These are phyloP conservation scores for Spongilla lacustris DNA, from an alignment of 37 sponge, comb jelly and placozoan genomes.

Conservation along the genomic window DNA sequence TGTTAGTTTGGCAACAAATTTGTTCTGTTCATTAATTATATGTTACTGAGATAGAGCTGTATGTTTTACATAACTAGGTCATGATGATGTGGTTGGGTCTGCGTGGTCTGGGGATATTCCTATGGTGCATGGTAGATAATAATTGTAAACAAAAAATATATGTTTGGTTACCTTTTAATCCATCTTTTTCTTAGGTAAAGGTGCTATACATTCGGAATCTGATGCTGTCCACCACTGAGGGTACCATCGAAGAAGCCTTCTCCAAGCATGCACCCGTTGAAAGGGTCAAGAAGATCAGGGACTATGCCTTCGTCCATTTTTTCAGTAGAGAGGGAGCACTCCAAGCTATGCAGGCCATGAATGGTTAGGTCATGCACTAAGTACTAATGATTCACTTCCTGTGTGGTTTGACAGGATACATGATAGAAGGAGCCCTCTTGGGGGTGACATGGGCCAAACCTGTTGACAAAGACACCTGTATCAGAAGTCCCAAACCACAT, in stretches of 20 bases:
- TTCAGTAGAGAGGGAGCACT: slow-evolving; percentile 78
- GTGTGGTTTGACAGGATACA: slow-evolving; percentile 39
- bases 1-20: too few species aligned
- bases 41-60: too few species aligned
- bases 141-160: too few species aligned
- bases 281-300: slow-evolving; percentile 96
- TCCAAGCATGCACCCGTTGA: slow-evolving; percentile 78
- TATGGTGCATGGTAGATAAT: too few species aligned
- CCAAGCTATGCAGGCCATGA: slow-evolving; percentile 79
- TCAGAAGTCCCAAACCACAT: slow-evolving; percentile 33
- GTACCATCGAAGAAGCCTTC: slow-evolving; percentile 72
- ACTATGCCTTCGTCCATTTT: slow-evolving; percentile 97
- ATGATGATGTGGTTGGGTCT: too few species aligned
- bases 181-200: too few species aligned
- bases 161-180: too few species aligned
- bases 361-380: slow-evolving; percentile 48
- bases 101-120: too few species aligned
- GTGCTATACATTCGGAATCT: slow-evolving; percentile 93
- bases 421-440: slow-evolving; percentile 85
- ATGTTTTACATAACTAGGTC: too few species aligned
- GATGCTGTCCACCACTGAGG: slow-evolving; percentile 90
- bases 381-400: not conserved
- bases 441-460: slow-evolving; percentile 95
- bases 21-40: too few species aligned
- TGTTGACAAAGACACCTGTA: slow-evolving; percentile 86